Conservation (phyloP, 2,888 invertebrate species). For the Scaptomyza parva region DNA sequence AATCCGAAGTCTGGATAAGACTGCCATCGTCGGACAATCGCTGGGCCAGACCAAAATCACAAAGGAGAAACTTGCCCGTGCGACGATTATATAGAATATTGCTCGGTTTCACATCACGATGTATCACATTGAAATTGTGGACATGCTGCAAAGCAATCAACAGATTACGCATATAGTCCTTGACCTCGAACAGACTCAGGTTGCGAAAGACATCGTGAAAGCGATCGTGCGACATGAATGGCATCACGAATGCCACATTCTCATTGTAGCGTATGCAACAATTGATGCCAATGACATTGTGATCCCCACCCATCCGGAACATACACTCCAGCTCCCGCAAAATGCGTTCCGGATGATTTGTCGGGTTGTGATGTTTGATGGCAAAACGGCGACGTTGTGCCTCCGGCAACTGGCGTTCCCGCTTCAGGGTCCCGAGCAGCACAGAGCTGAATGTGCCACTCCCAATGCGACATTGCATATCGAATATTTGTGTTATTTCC, state of each 20-base stretch:
- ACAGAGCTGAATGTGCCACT: constrained; percentile 96
- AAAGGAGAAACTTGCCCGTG: constrained; percentile 90
- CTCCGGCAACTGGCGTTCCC: constrained; percentile 83
- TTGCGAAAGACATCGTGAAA: constrained; percentile 91
- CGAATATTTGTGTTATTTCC: constrained; percentile 87
- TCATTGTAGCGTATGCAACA: constrained; percentile 91
- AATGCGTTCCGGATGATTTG: constrained; percentile 92
- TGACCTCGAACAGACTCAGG: constrained; percentile 89
- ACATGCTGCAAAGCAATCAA: constrained; percentile 91
- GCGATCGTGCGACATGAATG: constrained; percentile 92
- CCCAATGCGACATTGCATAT: constrained; percentile 90
- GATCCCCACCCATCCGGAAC: constrained; percentile 90
- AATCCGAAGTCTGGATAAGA: constrained; percentile 51
- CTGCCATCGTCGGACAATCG: constrained; percentile 78
- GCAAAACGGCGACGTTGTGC: constrained; percentile 88
- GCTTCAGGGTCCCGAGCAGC: constrained; percentile 89
- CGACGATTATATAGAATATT: constrained; percentile 94
- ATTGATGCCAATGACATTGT: constrained; percentile 93
- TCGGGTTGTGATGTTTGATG: constrained; percentile 94
- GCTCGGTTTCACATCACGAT: constrained; percentile 95
- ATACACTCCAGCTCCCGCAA: constrained; percentile 92
- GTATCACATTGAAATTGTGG: constrained; percentile 93
- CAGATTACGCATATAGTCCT: constrained; percentile 92
- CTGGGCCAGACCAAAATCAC: constrained; percentile 96
- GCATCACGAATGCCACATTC: constrained; percentile 95